Percentiles rank a stretch among this genome's conserved stretches.
These are phyloP conservation scores for Tetragonisca angustula DNA, from an alignment of 2,888 invertebrate genomes.

Conservation along the genomic window DNA sequence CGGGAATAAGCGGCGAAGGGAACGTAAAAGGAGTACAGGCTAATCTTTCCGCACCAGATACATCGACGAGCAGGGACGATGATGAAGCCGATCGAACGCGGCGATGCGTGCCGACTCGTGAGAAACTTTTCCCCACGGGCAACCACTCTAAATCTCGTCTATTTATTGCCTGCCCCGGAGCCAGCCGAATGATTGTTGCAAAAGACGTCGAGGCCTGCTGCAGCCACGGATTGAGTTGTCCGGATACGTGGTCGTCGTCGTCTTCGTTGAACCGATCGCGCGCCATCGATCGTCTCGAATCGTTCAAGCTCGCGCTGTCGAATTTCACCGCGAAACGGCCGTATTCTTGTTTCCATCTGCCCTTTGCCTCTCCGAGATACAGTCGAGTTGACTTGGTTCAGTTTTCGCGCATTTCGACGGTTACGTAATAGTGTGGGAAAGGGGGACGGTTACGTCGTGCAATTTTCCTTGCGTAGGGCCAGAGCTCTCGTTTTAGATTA, in stretches of 20 bases:
- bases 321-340: constrained; percentile 4
- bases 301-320: neutral
- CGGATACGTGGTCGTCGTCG: neutral
- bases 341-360: constrained; percentile 6
- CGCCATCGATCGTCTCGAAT: constrained; percentile 13
- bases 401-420: neutral
- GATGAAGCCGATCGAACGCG: constrained; percentile 77
- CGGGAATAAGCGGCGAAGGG: constrained; percentile 31
- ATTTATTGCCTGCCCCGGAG: constrained; percentile 78
- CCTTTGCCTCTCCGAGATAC: neutral
- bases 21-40: constrained; percentile 48
- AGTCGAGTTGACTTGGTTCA: neutral
- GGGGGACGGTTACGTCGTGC: constrained; percentile 1
- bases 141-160: constrained; percentile 77
- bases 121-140: constrained; percentile 50
- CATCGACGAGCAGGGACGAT: constrained; percentile 61
- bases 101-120: constrained; percentile 75
- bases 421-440: neutral
- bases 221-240: constrained; percentile 28
- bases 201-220: constrained; percentile 66
- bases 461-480: neutral
- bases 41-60: constrained; percentile 78
- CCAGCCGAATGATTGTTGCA: constrained; percentile 77
- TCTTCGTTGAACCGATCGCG: neutral
- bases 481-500: constrained; percentile 1